Evolutionary conservation across 2,888 invertebrate genomes (phyloP).

Genomic region (Xestia sexstrigata): DNA sequence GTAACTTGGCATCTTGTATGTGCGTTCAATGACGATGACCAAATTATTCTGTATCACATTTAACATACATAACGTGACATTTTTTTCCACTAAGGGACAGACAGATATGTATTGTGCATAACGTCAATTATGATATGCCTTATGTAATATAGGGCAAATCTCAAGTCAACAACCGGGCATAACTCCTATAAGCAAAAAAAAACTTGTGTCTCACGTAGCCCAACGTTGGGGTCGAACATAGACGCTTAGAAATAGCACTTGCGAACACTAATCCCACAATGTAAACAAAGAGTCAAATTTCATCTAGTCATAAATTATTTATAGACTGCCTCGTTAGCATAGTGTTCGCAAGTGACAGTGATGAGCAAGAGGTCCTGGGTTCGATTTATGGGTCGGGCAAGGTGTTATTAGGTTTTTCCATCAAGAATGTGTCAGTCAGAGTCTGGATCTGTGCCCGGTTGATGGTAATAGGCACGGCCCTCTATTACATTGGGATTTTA

Average conservation of each 20-base stretch:
- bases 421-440: no score
- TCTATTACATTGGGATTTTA: no score
- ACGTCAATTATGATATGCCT: neutral
- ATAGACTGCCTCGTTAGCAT: neutral
- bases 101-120: neutral
- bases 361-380: no score
- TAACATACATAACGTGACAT: neutral
- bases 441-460: no score
- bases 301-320: neutral
- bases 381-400: no score
- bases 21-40: neutral
- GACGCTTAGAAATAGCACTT: neutral
- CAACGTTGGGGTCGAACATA: neutral
- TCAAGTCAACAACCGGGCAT: neutral
- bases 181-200: neutral
- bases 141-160: neutral
- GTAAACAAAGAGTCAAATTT: neutral
- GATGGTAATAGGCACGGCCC: no score
- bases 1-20: conserved; percentile 7
- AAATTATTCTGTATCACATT: neutral
- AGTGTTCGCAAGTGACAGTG: no score
- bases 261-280: neutral
- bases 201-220: neutral
- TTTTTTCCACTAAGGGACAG: neutral
- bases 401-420: no score